Evolutionary conservation across 2,797 vertebrate genomes (phyloP).

Genomic region (Thripadectes ignobilis): DNA sequence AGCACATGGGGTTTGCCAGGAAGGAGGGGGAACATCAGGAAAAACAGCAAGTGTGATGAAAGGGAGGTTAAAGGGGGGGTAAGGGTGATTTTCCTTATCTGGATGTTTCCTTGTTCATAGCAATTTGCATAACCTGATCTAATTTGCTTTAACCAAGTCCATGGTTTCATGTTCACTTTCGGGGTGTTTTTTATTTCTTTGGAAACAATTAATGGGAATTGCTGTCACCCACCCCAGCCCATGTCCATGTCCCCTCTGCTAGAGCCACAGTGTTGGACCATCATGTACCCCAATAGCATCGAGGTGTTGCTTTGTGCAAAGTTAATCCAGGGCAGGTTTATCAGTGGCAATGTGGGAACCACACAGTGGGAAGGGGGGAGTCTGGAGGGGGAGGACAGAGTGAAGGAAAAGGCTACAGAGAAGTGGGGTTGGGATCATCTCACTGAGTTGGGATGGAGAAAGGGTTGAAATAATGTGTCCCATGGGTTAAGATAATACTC

Average conservation of each 20-base stretch:
- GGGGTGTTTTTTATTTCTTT: background rate
- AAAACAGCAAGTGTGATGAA: background rate
- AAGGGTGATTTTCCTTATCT: background rate
- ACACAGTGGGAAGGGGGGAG: fast-evolving
- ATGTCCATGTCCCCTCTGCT: background rate
- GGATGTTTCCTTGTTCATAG: background rate
- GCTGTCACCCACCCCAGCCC: background rate
- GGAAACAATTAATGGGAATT: background rate
- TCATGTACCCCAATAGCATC: fast-evolving
- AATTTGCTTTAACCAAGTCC: background rate
- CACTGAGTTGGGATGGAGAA: background rate
- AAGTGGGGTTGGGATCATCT: background rate
- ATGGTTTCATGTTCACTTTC: background rate
- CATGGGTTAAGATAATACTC: background rate
- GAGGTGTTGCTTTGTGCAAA: background rate
- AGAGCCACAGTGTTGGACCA: background rate
- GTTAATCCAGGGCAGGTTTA: background rate
- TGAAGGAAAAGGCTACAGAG: background rate
- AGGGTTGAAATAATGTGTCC: background rate
- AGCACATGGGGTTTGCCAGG: background rate
- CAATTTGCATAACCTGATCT: background rate
- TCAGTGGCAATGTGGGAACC: fast-evolving
- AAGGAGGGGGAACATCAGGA: background rate
- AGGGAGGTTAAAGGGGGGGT: background rate
- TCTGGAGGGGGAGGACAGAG: background rate